These are phyloP conservation scores for Bufotes viridis DNA, from an alignment of 2,797 vertebrate genomes.

Conservation along the genomic window DNA sequence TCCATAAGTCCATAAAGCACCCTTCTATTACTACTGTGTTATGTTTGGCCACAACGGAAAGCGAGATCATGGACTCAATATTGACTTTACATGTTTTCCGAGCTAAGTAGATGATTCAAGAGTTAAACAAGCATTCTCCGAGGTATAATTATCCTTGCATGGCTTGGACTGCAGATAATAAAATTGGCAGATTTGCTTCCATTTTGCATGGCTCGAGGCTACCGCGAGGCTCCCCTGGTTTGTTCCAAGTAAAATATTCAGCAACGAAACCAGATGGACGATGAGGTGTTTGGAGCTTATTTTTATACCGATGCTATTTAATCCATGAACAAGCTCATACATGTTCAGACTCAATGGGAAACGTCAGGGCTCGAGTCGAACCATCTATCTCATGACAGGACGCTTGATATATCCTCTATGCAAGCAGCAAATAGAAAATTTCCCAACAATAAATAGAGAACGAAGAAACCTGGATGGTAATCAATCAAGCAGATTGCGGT, in stretches of 20 bases:
- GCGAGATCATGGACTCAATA: slow-evolving; percentile 12
- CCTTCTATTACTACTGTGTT: not conserved
- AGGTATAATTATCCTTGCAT: slow-evolving; percentile 52
- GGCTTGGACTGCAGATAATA: slow-evolving; percentile 22
- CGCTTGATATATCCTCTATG: not conserved
- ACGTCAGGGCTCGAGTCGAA: not conserved
- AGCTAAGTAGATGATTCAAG: slow-evolving; percentile 17
- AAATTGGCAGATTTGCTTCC: slow-evolving; percentile 39
- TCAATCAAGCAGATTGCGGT: slow-evolving; percentile 33
- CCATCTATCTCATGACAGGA: not conserved
- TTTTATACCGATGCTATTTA: slow-evolving; percentile 5
- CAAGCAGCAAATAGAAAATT: not conserved
- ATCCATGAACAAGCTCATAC: slow-evolving; percentile 10
- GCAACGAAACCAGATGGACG: slow-evolving; percentile 36
- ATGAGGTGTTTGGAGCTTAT: slow-evolving; percentile 10
- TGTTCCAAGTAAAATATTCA: slow-evolving; percentile 52
- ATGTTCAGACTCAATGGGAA: slow-evolving; percentile 6
- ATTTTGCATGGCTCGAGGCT: slow-evolving; percentile 26
- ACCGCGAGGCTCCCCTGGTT: not conserved
- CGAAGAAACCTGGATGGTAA: slow-evolving; percentile 29
- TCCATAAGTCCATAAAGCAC: not conserved
- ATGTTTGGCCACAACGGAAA: not conserved
- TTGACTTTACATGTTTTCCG: slow-evolving; percentile 28
- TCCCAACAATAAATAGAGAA: not conserved
- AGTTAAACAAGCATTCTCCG: slow-evolving; percentile 8